These are phyloP conservation scores for Styela clava DNA, from an alignment of 23 tunicate species.

Conservation along the genomic window DNA sequence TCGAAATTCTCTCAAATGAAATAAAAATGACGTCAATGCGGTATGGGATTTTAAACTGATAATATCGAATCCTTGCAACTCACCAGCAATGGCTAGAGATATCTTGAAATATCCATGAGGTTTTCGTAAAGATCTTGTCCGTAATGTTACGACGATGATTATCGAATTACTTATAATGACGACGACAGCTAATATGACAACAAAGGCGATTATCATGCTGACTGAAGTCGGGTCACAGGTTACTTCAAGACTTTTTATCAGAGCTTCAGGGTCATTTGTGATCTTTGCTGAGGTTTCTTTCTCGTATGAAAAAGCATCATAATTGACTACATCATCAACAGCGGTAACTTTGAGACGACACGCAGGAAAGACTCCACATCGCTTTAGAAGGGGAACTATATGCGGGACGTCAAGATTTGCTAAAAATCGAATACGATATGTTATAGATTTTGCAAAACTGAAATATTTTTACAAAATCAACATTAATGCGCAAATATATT, in stretches of 20 bases:
- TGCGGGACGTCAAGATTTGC: background rate
- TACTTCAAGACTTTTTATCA: background rate
- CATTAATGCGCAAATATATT: no score
- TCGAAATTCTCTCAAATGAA: no score
- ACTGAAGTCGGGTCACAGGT: conserved; percentile 51
- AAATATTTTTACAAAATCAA: no score
- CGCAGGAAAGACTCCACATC: conserved; percentile 48
- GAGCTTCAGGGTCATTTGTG: background rate
- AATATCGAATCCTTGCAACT: no score
- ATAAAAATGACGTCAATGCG: no score
- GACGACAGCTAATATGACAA: conserved; percentile 35
- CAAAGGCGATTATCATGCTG: conserved; percentile 29
- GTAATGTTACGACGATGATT: conserved; percentile 49
- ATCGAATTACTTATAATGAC: conserved; percentile 48
- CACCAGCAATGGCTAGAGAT: conserved; percentile 82
- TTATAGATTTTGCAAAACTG: no score
- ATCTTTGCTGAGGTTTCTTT: background rate
- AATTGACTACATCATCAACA: background rate
- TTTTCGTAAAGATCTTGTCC: conserved; percentile 50
- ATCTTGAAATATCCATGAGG: conserved; percentile 85
- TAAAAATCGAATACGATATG: background rate
- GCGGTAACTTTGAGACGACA: conserved; percentile 2
- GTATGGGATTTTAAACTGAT: no score
- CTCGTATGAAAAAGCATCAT: background rate
- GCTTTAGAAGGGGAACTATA: background rate